Evolutionary conservation across 2,113 vertebrate genomes (phyloP).

Genomic region (Epinephelus fuscoguttatus): DNA sequence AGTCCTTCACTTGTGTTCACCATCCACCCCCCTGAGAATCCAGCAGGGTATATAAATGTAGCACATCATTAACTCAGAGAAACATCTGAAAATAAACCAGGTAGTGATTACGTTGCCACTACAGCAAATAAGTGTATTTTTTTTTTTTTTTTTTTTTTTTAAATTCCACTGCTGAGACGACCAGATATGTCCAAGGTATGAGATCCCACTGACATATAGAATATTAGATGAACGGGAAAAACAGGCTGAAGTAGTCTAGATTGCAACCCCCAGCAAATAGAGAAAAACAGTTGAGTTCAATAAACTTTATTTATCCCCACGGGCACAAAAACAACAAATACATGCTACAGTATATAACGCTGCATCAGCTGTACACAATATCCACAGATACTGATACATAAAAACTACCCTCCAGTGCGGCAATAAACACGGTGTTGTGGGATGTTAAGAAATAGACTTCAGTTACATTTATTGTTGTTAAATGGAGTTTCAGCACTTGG

Average conservation of each 20-base stretch:
- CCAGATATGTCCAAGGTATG: background rate
- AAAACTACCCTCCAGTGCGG: constrained; percentile 32
- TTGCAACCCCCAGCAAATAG: constrained; percentile 11
- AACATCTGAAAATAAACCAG: too few species aligned
- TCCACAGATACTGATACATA: constrained; percentile 25
- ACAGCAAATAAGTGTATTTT: too few species aligned
- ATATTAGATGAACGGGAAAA: background rate
- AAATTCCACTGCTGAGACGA: background rate
- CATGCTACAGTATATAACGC: constrained; percentile 1
- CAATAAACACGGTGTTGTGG: constrained; percentile 29
- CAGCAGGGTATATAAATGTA: too few species aligned
- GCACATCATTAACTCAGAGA: too few species aligned
- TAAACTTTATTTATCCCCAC: constrained; percentile 40
- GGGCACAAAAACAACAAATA: constrained; percentile 31
- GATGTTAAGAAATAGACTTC: constrained; percentile 33
- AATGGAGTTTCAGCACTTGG: constrained; percentile 36
- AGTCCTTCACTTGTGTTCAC: too few species aligned
- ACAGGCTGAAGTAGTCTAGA: background rate
- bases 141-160: background rate
- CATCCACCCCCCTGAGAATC: too few species aligned
- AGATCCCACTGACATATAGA: background rate
- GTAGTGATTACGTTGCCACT: too few species aligned
- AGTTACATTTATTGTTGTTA: constrained; percentile 37
- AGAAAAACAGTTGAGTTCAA: constrained; percentile 35
- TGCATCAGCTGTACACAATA: constrained; percentile 29